phyloP scores from a whole-genome alignment of 2,113 vertebrate genomes.

The Chaetura pelagica region DNA sequence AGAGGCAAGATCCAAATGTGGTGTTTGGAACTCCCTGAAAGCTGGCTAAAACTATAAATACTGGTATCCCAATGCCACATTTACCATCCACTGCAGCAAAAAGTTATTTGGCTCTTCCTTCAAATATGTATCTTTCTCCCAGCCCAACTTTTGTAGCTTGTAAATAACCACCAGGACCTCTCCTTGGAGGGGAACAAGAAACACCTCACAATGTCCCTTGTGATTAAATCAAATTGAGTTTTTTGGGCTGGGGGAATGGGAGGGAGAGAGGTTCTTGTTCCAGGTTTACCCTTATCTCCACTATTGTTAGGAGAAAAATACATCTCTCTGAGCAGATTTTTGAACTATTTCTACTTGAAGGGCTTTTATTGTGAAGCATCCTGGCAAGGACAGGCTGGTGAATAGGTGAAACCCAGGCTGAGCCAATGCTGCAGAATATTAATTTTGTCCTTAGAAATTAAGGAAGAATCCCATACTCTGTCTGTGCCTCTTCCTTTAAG shows the following conservation, averaged over 20 bases:
- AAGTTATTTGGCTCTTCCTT: constrained; percentile 44
- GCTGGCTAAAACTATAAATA: constrained; percentile 39
- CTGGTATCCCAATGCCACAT: background rate
- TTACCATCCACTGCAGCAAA: background rate
- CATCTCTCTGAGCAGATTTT: constrained; percentile 33
- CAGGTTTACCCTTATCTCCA: constrained; percentile 14
- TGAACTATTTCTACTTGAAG: background rate
- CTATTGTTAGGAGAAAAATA: constrained; percentile 38
- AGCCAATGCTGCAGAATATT: background rate
- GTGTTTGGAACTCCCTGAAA: constrained; percentile 65
- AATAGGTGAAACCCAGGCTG: constrained; percentile 1
- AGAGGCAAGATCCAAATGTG: constrained; percentile 34
- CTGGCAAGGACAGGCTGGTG: constrained; percentile 29
- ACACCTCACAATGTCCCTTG: constrained; percentile 17
- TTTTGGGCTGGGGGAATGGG: background rate
- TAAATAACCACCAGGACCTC: constrained; percentile 46
- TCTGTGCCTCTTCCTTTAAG: background rate
- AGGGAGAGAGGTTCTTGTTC: background rate
- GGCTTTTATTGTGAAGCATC: background rate
- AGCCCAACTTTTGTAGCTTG: constrained; percentile 19
- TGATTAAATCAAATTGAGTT: constrained; percentile 45
- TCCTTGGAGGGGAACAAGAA: constrained; percentile 38
- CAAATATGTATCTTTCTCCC: constrained; percentile 11
- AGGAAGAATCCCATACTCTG: background rate
- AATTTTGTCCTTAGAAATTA: background rate